These are phyloP conservation scores for Trileptium ribeirensis DNA, from an alignment of 2,888 invertebrate species.

Conservation along the genomic window DNA sequence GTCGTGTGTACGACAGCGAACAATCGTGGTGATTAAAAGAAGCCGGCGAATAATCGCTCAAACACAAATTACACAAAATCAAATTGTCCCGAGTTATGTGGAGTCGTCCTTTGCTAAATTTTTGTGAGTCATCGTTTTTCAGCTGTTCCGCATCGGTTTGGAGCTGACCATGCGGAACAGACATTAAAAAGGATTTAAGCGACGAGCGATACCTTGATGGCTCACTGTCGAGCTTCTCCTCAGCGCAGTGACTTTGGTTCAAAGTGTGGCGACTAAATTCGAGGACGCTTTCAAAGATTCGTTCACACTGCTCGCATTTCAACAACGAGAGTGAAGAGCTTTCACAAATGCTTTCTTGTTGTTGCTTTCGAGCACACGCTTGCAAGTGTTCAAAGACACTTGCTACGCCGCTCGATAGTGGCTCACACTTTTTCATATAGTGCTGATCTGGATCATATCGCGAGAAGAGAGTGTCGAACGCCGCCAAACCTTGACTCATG, in stretches of 20 bases:
- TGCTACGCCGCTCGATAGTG: neutral
- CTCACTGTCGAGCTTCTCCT: neutral
- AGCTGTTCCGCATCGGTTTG: neutral
- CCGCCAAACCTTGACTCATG: neutral
- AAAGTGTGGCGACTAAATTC: neutral
- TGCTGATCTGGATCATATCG: neutral
- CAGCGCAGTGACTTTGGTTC: neutral
- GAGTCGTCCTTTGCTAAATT: neutral
- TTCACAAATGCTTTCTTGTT: too few relatives aligned
- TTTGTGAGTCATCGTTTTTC: neutral
- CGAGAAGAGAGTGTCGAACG: neutral
- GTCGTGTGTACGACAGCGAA: neutral
- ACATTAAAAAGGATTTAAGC: neutral
- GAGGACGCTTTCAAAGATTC: neutral
- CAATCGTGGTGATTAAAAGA: neutral
- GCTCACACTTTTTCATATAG: neutral
- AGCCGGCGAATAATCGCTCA: neutral
- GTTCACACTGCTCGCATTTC: neutral
- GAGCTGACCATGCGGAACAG: neutral
- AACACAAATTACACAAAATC: neutral
- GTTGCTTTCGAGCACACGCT: neutral
- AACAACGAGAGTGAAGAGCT: too few relatives aligned
- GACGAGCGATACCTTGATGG: neutral
- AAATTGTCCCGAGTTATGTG: neutral
- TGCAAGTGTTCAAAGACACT: neutral